These are phyloP conservation scores for Sebastolobus alascanus DNA, from an alignment of 2,797 vertebrate species.

Conservation along the genomic window DNA sequence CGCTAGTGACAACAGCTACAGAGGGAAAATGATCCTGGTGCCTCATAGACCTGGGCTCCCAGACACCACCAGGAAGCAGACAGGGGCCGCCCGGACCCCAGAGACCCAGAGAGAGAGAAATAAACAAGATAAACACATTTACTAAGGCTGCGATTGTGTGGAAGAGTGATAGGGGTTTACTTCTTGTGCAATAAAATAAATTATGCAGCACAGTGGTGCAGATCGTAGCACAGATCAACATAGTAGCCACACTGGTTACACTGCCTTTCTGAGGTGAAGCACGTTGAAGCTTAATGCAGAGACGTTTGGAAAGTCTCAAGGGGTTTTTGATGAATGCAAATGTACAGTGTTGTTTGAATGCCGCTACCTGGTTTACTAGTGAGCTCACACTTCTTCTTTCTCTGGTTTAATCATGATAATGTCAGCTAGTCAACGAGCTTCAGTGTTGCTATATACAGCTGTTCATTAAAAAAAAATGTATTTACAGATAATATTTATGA, in stretches of 20 bases:
- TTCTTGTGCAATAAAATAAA: slow-evolving; percentile 75
- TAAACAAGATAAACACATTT: slow-evolving; percentile 82
- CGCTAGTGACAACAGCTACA: slow-evolving; percentile 85
- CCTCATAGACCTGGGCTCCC: slow-evolving; percentile 83
- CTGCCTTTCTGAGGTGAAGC: slow-evolving; percentile 20
- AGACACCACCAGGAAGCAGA: slow-evolving; percentile 87
- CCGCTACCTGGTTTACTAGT: neutral
- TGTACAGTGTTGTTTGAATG: slow-evolving; percentile 10
- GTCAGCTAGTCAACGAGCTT: neutral
- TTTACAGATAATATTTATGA: no score
- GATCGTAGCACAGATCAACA: slow-evolving; percentile 60
- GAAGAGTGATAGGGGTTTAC: slow-evolving; percentile 75
- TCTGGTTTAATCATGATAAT: slow-evolving; percentile 18
- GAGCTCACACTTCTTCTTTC: neutral
- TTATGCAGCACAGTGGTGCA: slow-evolving; percentile 74
- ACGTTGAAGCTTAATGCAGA: slow-evolving; percentile 30
- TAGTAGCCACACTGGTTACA: slow-evolving; percentile 35
- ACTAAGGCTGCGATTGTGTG: slow-evolving; percentile 73
- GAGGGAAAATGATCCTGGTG: slow-evolving; percentile 89
- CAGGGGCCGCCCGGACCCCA: slow-evolving; percentile 76
- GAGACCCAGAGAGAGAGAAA: slow-evolving; percentile 69
- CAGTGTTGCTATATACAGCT: slow-evolving; percentile 1
- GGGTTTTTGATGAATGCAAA: slow-evolving; percentile 34
- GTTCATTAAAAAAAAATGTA: neutral
- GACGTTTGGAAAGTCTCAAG: slow-evolving; percentile 26